phyloP scores from a whole-genome alignment of 2,113 vertebrate species.

The Triplophysa siluroides region DNA sequence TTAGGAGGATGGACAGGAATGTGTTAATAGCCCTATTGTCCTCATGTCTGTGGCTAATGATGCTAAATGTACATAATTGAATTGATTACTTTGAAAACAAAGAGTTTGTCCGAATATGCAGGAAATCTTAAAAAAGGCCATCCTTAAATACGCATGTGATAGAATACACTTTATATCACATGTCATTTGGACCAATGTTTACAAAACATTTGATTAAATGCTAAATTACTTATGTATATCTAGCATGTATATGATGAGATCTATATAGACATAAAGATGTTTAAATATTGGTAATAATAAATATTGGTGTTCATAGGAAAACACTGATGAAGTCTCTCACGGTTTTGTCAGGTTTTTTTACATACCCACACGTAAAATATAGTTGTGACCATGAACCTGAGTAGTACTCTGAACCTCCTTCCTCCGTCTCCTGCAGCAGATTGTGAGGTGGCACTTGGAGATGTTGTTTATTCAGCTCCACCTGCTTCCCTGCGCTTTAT shows the following conservation, averaged over 20 bases:
- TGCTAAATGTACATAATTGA: background rate
- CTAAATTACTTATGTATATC: no score
- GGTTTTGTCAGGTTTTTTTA: background rate
- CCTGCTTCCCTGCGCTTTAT: slow-evolving; percentile 61
- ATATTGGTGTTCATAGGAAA: background rate
- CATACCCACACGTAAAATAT: background rate
- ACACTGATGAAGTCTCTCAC: background rate
- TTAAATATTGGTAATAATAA: no score
- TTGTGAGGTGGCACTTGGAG: slow-evolving; percentile 65
- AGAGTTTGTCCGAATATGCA: background rate
- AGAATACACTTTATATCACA: background rate
- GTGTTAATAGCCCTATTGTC: slow-evolving; percentile 27
- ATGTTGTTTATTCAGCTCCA: slow-evolving; percentile 72
- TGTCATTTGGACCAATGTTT: no score
- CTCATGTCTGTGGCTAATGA: slow-evolving; percentile 18
- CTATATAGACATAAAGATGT: background rate
- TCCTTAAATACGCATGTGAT: background rate
- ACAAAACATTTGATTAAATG: no score
- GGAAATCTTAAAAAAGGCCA: background rate
- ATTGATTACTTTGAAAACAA: slow-evolving; percentile 13
- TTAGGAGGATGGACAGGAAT: slow-evolving; percentile 14
- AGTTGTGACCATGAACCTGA: background rate
- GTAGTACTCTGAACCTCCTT: slow-evolving; percentile 16
- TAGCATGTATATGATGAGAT: background rate
- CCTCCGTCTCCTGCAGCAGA: slow-evolving; percentile 56